phyloP scores from a whole-genome alignment of 2,113 vertebrate species.

The Coptodon bakossiorum region DNA sequence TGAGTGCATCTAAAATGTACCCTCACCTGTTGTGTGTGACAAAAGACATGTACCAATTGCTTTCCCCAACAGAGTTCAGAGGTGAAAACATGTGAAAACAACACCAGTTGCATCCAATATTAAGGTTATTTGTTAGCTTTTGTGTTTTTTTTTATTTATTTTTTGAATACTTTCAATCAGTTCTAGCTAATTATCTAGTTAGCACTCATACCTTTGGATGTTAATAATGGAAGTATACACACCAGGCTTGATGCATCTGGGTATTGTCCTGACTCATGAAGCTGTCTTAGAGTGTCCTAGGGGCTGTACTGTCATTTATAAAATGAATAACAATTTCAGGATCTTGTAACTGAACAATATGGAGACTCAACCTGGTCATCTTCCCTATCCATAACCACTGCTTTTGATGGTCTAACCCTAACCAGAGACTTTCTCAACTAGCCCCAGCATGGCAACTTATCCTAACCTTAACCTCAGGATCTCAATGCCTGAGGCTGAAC shows the following conservation, averaged over 20 bases:
- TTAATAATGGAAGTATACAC: not conserved
- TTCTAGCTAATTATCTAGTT: not conserved
- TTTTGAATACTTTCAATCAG: not conserved
- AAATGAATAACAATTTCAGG: not conserved
- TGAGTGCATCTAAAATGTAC: not conserved
- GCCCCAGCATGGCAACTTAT: not conserved
- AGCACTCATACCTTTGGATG: not conserved
- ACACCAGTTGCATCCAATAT: not conserved
- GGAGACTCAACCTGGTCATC: not conserved
- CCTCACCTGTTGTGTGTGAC: not conserved
- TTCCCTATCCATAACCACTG: not conserved
- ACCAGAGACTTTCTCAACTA: not conserved
- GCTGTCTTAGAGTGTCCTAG: not conserved
- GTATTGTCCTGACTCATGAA: not conserved
- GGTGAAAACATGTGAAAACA: not conserved
- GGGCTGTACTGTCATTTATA: not conserved
- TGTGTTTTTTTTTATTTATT: not conserved
- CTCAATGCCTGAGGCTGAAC: not conserved
- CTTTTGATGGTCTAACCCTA: not conserved
- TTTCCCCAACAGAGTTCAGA: not conserved
- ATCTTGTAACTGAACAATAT: not conserved
- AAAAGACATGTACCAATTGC: not conserved
- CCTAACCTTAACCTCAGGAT: not conserved
- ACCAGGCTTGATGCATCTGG: not conserved
- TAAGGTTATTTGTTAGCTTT: not conserved